phyloP scores from a whole-genome alignment of 2,113 vertebrate species.

The Neotoma lepida region DNA sequence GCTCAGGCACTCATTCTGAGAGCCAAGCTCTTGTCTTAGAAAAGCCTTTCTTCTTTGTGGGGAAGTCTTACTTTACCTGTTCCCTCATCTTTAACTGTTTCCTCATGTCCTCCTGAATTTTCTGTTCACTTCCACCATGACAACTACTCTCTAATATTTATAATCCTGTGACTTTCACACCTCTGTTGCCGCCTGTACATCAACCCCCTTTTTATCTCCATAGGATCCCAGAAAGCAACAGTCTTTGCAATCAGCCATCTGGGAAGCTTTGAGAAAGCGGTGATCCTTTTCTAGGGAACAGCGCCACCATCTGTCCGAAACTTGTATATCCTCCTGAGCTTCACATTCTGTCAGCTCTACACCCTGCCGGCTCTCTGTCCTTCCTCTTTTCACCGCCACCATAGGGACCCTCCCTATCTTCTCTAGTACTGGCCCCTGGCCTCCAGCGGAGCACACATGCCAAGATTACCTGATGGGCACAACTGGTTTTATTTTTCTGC shows the following conservation, averaged over 20 bases:
- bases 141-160: background rate
- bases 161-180: background rate
- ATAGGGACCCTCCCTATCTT: background rate
- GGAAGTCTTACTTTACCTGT: background rate
- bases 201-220: background rate
- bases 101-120: background rate
- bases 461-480: background rate
- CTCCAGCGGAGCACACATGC: background rate
- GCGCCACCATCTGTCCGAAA: background rate
- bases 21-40: background rate
- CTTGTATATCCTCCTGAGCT: background rate
- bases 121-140: background rate
- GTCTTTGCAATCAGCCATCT: background rate
- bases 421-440: background rate
- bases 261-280: background rate
- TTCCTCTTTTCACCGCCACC: conserved; percentile 36
- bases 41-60: background rate
- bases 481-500: conserved; percentile 70
- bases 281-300: background rate
- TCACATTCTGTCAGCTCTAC: conserved; percentile 77
- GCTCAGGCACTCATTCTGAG: background rate
- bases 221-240: rapidly evolving
- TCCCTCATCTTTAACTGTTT: background rate
- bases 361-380: conserved; percentile 88
- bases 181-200: background rate